Conservation (phyloP, 2,113 vertebrate genomes). For the Pipra filicauda region DNA sequence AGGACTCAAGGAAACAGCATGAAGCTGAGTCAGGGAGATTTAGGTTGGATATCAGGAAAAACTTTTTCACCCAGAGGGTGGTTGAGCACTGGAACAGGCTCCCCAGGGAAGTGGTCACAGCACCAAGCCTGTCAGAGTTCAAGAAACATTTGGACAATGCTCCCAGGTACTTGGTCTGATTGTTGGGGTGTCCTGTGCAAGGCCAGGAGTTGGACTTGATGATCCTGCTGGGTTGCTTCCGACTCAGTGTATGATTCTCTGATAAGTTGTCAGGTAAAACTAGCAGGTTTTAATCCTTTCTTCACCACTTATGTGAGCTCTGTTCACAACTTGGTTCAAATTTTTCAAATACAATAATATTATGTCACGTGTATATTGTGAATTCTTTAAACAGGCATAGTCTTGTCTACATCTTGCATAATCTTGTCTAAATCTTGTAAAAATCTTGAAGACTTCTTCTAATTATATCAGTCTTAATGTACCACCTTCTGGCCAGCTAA, state of each 20-base stretch:
- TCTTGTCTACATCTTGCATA: neutral
- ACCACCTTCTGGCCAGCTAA: conserved; percentile 64
- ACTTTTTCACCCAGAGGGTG: neutral
- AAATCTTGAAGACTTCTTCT: neutral
- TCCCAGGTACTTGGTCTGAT: neutral
- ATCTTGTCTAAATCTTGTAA: neutral
- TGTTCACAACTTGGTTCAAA: neutral
- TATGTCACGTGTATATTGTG: neutral
- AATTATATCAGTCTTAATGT: conserved; percentile 19
- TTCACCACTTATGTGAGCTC: neutral
- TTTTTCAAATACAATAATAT: neutral
- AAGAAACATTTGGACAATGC: neutral
- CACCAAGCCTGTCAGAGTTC: neutral
- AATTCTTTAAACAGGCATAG: neutral
- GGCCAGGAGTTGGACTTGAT: neutral
- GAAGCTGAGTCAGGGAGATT: neutral
- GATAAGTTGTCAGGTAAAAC: neutral
- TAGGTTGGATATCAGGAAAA: neutral
- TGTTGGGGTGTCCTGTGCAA: neutral
- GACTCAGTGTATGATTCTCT: neutral
- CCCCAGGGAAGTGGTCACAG: neutral
- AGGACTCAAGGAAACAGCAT: neutral
- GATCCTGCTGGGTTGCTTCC: neutral
- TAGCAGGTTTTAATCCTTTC: neutral
- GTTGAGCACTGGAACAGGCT: neutral